Conservation (phyloP, 2,113 vertebrate genomes). For the Sminthopsis crassicaudata region DNA sequence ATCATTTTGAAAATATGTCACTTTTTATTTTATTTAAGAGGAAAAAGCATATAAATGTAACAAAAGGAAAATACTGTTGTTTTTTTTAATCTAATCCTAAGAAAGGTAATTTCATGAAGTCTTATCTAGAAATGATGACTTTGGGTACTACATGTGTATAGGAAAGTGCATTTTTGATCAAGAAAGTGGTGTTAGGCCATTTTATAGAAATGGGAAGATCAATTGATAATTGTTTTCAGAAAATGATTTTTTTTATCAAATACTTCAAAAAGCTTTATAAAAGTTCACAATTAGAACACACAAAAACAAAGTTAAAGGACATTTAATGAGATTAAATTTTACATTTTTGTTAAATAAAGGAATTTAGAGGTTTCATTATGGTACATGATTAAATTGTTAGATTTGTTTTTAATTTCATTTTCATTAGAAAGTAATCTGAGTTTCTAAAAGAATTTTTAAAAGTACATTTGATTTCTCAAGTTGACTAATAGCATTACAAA, state of each 20-base stretch:
- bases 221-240: background rate
- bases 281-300: background rate
- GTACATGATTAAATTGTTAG: conserved; percentile 16
- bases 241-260: background rate
- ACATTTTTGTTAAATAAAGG: conserved; percentile 11
- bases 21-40: background rate
- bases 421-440: conserved; percentile 29
- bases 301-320: background rate
- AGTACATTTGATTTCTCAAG: conserved; percentile 20
- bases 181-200: background rate
- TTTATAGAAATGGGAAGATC: background rate
- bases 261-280: background rate
- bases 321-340: conserved; percentile 33
- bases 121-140: background rate
- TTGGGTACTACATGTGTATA: conserved; percentile 1
- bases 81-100: background rate
- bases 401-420: conserved; percentile 51
- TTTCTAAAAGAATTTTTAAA: conserved; percentile 36
- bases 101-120: conserved; percentile 2
- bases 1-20: background rate
- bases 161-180: background rate
- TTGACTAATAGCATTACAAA: conserved; percentile 20
- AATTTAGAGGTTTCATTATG: conserved; percentile 32
- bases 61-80: background rate
- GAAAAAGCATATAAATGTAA: background rate